These are phyloP conservation scores for Temnothorax rugatulus DNA, from an alignment of 2,888 invertebrate species.

Conservation along the genomic window DNA sequence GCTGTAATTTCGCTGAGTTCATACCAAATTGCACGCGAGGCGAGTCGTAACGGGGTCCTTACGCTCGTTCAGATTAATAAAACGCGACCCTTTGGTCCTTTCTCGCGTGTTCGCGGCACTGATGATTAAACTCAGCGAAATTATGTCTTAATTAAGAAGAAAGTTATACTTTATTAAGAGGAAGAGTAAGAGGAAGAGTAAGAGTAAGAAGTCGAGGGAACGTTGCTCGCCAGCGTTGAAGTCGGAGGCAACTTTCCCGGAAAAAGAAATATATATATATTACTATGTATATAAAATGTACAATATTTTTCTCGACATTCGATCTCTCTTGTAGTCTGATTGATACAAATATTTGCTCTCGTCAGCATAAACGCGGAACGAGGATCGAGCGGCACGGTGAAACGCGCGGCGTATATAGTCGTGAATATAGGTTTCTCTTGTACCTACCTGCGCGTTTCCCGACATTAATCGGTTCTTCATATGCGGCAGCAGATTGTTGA, in stretches of 20 bases:
- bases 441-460: constrained; percentile 65
- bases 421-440: background rate
- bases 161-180: constrained; percentile 1
- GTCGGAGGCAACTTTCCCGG: background rate
- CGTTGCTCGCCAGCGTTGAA: background rate
- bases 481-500: constrained; percentile 50
- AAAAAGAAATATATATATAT: background rate
- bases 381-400: background rate
- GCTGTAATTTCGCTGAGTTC: constrained; percentile 22
- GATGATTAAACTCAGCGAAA: constrained; percentile 5
- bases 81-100: background rate
- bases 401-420: background rate
- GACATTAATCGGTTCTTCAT: constrained; percentile 62
- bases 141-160: background rate
- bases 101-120: background rate
- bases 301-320: background rate
- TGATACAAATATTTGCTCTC: background rate
- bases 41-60: background rate
- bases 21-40: background rate
- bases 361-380: background rate
- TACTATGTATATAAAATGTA: background rate
- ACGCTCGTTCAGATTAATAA: background rate
- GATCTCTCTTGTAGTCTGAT: background rate
- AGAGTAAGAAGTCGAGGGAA: background rate
- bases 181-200: constrained; percentile 21